Base-by-base conservation (phyloP, 2,113 vertebrate species). In the Lamprotornis superbus region DNA sequence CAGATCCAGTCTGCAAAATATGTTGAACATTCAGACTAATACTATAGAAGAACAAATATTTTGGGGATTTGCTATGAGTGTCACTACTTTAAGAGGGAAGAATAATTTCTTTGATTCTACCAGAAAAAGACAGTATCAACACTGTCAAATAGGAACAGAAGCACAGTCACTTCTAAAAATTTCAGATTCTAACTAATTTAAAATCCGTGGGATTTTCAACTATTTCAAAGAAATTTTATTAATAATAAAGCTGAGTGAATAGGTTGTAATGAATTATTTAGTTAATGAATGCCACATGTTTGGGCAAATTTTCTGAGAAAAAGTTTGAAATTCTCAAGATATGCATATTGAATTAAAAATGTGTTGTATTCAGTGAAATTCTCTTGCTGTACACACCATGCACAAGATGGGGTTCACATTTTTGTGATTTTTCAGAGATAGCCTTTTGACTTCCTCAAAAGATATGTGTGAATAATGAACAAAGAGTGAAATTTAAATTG, bases 201-300 rank as follows among this genome's bases (percentile, higher is more conserved):
- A 95, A 93, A 95, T 90, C 81, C 84, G 70, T 69, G 78, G 30
- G n/a, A 87, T 91, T 94, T 95, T 80, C 93, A 89, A 35, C 28
- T 82, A 57, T 95, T 96, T 95, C 90, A 97, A 96, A 97, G 89
- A 88, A 47, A 65, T 67, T 50, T 61, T 88, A 91, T 95, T 94
- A 93, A 95, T 93, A 95, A 95, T 94, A 83, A 91, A 95, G 46
- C 46, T 80, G 75, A 88, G 50, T 55, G 78, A 95, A 94, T 94
- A 91, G 24, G 30, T 88, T 59, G 19, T 39, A 91, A 88, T 95
- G 42, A 91, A 95, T 96, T 94, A 93, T 95, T 96, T 90, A 93
- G 27, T 55, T 64, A 90, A 63, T 59, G 89, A 73, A 85, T 91
- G 69, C 31, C 57, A 76, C 12, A 22, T 61, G 8, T 88, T 86